These are phyloP conservation scores for Oryzias woworae DNA, from an alignment of 2,113 vertebrate genomes.

Conservation along the genomic window DNA sequence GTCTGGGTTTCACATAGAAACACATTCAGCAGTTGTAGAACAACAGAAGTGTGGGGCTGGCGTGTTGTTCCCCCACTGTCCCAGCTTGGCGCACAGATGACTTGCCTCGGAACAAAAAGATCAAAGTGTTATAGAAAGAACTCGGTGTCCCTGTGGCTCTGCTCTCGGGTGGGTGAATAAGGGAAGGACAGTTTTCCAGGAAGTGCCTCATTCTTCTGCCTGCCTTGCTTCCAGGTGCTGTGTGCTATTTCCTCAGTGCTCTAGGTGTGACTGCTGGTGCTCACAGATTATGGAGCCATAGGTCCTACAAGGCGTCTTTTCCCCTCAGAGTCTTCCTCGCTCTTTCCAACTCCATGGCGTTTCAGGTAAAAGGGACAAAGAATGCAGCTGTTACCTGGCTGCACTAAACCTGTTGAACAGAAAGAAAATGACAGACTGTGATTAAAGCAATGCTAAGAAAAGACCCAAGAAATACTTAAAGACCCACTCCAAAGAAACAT, in stretches of 20 bases:
- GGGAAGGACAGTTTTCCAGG: conserved; percentile 21
- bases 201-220: conserved; percentile 16
- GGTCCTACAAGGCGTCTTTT: conserved; percentile 86
- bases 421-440: too few species aligned
- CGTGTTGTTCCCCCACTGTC: conserved; percentile 27
- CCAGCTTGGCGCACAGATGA: conserved; percentile 31
- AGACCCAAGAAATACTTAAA: too few species aligned
- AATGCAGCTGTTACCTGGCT: neutral
- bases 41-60: conserved; percentile 41
- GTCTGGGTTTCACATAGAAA: conserved; percentile 64
- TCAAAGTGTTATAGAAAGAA: conserved; percentile 40
- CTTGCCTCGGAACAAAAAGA: conserved; percentile 25
- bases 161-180: conserved; percentile 23
- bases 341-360: conserved; percentile 85
- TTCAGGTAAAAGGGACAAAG: conserved; percentile 81
- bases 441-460: too few species aligned
- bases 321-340: conserved; percentile 86
- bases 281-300: conserved; percentile 94
- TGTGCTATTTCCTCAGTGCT: conserved; percentile 79
- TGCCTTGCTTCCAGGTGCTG: conserved; percentile 63
- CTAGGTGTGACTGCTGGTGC: conserved; percentile 88
- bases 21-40: conserved; percentile 58
- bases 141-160: conserved; percentile 38
- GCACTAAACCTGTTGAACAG: neutral
- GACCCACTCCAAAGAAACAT: too few species aligned